A percentile compares a stretch with the other conserved stretches of the same genome.
phyloP scores from a whole-genome alignment of 2,113 vertebrate species.

The Cochlearius cochlearius region DNA sequence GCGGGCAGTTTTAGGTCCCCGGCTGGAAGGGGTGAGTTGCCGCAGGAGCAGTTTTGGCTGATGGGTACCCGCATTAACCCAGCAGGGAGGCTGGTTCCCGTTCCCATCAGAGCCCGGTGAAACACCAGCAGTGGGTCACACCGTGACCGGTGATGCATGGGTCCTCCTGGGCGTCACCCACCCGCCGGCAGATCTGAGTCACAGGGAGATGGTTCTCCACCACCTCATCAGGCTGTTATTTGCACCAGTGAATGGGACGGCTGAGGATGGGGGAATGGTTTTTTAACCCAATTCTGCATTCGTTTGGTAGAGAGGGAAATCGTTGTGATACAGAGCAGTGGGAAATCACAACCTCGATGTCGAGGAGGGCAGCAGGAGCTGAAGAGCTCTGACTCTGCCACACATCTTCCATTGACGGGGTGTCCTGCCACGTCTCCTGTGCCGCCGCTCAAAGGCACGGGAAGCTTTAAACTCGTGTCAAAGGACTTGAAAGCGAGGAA shows the following conservation, averaged over 20 bases:
- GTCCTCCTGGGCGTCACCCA: neutral
- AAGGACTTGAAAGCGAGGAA: neutral
- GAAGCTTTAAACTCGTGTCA: neutral
- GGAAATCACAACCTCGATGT: neutral
- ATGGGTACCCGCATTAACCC: rapidly evolving
- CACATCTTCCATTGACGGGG: neutral
- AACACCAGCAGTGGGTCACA: neutral
- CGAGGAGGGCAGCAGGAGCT: neutral
- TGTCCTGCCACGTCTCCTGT: neutral
- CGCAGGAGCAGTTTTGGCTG: neutral
- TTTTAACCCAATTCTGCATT: neutral
- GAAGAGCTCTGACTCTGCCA: neutral
- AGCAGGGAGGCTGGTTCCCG: neutral
- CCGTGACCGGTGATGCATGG: rapidly evolving
- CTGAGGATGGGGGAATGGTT: neutral
- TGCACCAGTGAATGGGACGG: neutral
- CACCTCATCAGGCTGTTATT: neutral
- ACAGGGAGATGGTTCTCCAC: neutral
- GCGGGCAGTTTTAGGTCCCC: neutral
- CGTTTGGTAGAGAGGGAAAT: neutral
- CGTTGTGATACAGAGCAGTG: rapidly evolving
- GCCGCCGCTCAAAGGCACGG: neutral
- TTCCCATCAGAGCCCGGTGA: neutral
- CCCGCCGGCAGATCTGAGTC: neutral
- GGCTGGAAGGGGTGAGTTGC: neutral